These are phyloP conservation scores for Mormyrus iriodes DNA, from an alignment of 2,113 vertebrate species.

Conservation along the genomic window DNA sequence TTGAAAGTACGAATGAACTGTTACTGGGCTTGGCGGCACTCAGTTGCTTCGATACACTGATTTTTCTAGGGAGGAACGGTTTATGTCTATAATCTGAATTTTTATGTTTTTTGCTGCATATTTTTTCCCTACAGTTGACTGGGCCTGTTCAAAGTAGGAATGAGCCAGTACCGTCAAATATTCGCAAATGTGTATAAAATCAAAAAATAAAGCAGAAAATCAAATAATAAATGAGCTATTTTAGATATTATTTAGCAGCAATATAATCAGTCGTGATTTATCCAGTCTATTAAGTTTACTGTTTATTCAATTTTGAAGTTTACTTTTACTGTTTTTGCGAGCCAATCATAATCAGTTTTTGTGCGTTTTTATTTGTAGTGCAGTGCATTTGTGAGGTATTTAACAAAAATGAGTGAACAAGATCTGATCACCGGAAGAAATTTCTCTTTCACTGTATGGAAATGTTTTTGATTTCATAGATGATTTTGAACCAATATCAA, in stretches of 20 bases:
- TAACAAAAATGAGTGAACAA: neutral
- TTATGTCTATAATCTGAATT: slow-evolving; percentile 7
- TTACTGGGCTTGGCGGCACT: slow-evolving; percentile 78
- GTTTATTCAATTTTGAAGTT: neutral
- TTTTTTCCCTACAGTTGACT: neutral
- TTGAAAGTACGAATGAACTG: slow-evolving; percentile 65
- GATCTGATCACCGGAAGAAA: neutral
- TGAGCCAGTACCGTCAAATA: neutral
- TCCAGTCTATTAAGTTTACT: neutral
- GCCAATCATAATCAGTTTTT: neutral
- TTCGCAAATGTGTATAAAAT: neutral
- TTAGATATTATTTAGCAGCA: neutral
- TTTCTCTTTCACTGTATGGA: neutral
- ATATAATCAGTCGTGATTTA: neutral
- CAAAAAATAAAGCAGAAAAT: neutral
- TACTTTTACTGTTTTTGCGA: neutral
- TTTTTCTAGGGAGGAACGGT: slow-evolving; percentile 45
- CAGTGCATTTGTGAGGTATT: neutral
- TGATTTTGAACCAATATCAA: neutral
- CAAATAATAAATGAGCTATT: neutral
- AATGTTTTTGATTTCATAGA: neutral
- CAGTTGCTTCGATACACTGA: slow-evolving; percentile 76
- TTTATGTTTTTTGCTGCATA: neutral
- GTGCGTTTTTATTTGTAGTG: neutral
- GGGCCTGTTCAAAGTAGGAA: neutral